Conservation (phyloP, 2,888 invertebrate species). For the Taenaris catops region DNA sequence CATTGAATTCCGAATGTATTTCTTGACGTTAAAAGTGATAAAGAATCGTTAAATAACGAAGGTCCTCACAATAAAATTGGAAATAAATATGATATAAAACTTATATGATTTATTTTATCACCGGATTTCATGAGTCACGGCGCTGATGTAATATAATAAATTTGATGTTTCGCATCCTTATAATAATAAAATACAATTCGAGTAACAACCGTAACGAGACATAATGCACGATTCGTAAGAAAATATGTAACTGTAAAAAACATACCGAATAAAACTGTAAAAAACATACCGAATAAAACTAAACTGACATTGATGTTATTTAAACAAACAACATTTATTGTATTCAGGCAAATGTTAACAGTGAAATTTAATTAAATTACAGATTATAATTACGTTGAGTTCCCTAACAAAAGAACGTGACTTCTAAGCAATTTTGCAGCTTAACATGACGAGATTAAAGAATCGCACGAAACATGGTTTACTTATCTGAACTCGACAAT, state of each 20-base stretch:
- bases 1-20: conserved; percentile 20
- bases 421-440: conserved; percentile 20
- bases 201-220: not conserved
- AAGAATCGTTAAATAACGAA: conserved; percentile 18
- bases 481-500: conserved; percentile 26
- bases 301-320: conserved; percentile 9
- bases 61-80: conserved; percentile 18
- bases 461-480: conserved; percentile 20
- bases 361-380: conserved; percentile 24
- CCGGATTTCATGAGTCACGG: conserved; percentile 13
- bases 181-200: no score
- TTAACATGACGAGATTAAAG: conserved; percentile 25
- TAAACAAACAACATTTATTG: conserved; percentile 6
- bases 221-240: not conserved
- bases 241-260: no score
- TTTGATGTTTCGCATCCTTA: conserved; percentile 2
- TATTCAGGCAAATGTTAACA: conserved; percentile 17
- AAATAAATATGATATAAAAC: conserved; percentile 18
- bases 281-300: not conserved
- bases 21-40: conserved; percentile 21
- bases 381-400: conserved; percentile 12
- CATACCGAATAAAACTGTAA: not conserved
- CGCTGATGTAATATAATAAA: conserved; percentile 10
- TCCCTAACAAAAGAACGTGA: conserved; percentile 13
- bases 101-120: conserved; percentile 17